Percentiles rank a stretch among this genome's conserved stretches.
Conservation (phyloP, 2,113 vertebrate species). For the Enhydra lutris region DNA sequence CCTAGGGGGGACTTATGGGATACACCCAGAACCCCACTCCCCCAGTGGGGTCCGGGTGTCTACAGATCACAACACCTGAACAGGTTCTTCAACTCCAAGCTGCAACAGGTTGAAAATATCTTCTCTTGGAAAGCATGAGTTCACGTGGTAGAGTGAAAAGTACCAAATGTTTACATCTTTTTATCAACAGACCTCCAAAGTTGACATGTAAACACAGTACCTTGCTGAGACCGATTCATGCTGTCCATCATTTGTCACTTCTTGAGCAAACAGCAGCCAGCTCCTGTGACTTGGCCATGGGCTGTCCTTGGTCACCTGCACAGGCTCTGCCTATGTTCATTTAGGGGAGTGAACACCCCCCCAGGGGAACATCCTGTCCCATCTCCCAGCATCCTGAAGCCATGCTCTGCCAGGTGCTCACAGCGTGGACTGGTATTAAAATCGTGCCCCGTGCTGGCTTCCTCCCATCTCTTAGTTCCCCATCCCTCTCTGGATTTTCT, state of each 20-base stretch:
- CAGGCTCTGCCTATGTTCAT: neutral
- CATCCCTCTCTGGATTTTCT: neutral
- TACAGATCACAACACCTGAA: rapidly evolving
- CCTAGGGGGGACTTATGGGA: neutral
- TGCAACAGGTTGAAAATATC: neutral
- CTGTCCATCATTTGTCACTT: neutral
- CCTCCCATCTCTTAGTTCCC: neutral
- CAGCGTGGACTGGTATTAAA: neutral
- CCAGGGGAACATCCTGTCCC: neutral
- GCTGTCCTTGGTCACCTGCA: neutral
- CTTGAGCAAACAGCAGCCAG: neutral
- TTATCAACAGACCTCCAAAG: neutral
- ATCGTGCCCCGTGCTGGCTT: neutral
- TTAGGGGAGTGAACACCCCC: neutral
- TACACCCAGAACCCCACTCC: neutral
- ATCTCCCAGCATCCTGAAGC: neutral
- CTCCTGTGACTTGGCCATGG: neutral
- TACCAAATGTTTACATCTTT: neutral
- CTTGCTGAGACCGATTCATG: too few relatives aligned
- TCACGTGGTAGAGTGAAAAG: rapidly evolving
- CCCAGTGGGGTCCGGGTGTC: too few relatives aligned
- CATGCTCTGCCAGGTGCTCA: neutral
- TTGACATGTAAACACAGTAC: neutral
- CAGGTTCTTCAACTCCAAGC: neutral
- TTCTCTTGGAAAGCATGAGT: neutral